These are phyloP conservation scores for Stenopsyche tienmushanensis DNA, from an alignment of 1,140 invertebrate species.

Conservation along the genomic window DNA sequence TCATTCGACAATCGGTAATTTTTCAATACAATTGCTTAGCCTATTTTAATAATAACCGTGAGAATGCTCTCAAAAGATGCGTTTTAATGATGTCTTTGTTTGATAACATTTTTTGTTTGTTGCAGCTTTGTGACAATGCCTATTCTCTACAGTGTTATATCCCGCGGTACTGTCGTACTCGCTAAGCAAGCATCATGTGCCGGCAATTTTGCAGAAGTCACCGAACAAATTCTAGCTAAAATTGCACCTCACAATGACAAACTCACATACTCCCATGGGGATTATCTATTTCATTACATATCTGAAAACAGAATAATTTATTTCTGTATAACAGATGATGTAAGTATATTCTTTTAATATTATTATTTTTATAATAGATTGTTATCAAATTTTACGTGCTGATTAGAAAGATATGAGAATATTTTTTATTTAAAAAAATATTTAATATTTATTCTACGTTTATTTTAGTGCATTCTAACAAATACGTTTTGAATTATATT, in stretches of 20 bases:
- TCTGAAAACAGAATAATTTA: conserved; percentile 85
- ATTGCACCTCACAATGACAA: conserved; percentile 85
- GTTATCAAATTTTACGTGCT: no score
- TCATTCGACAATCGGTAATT: no score
- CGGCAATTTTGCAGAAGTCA: conserved; percentile 92
- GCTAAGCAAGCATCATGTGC: conserved; percentile 88
- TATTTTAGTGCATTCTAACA: no score
- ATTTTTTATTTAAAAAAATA: conserved; percentile 23
- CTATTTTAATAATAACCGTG: no score
- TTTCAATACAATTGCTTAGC: no score
- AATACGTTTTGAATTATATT: no score
- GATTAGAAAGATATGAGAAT: conserved; percentile 15
- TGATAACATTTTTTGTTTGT: no score
- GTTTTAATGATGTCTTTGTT: no score
- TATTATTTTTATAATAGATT: no score
- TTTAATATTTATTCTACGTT: conserved; percentile 1
- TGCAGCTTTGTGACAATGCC: no score
- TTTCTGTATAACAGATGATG: conserved; percentile 93
- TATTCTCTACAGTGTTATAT: conserved; percentile 85
- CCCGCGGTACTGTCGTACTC: conserved; percentile 82
- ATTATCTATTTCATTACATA: conserved; percentile 90
- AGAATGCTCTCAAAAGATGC: no score
- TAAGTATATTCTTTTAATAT: no score
- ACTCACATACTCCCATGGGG: conserved; percentile 89
- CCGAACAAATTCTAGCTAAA: conserved; percentile 84